Percentiles rank a stretch among this genome's conserved stretches.
phyloP scores from a whole-genome alignment of 1,140 invertebrate genomes.

The Odontomachus brunneus region DNA sequence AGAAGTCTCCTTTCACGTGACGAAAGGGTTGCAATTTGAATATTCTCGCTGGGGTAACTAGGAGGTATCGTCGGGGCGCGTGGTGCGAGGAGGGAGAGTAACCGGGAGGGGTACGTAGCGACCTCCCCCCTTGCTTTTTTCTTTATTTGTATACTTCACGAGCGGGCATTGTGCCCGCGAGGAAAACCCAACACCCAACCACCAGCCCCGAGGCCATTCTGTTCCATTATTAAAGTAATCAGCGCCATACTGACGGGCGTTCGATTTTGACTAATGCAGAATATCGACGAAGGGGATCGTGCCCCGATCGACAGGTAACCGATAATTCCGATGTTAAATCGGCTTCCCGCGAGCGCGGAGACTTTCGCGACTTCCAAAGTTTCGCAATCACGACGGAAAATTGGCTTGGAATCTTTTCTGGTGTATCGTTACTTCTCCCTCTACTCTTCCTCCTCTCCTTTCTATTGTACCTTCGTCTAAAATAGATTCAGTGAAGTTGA shows the following conservation, averaged over 20 bases:
- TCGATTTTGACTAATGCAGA: constrained; percentile 82
- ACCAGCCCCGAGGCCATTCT: constrained; percentile 82
- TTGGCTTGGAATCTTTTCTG: not conserved
- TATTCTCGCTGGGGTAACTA: constrained; percentile 85
- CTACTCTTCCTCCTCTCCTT: not conserved
- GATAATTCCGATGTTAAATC: constrained; percentile 1
- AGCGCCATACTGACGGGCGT: constrained; percentile 83
- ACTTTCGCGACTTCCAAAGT: not conserved
- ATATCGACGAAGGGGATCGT: constrained; percentile 61
- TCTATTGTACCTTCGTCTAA: not conserved
- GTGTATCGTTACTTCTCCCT: not conserved
- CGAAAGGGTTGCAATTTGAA: constrained; percentile 85
- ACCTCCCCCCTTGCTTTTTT: constrained; percentile 71
- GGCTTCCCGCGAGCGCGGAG: not conserved
- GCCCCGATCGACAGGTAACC: constrained; percentile 66
- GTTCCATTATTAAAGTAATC: constrained; percentile 84
- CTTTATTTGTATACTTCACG: constrained; percentile 84
- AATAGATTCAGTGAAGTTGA: not conserved
- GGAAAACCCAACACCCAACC: constrained; percentile 83
- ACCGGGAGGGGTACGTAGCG: constrained; percentile 48
- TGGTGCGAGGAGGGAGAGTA: not conserved
- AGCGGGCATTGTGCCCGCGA: constrained; percentile 78
- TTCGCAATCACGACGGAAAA: constrained; percentile 3
- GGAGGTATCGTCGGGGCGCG: constrained; percentile 76
- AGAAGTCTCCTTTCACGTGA: constrained; percentile 81